Percentiles rank a stretch among this genome's conserved stretches.
Evolutionary conservation across 2,797 vertebrate species (phyloP).

Genomic region (Tinamus major): DNA sequence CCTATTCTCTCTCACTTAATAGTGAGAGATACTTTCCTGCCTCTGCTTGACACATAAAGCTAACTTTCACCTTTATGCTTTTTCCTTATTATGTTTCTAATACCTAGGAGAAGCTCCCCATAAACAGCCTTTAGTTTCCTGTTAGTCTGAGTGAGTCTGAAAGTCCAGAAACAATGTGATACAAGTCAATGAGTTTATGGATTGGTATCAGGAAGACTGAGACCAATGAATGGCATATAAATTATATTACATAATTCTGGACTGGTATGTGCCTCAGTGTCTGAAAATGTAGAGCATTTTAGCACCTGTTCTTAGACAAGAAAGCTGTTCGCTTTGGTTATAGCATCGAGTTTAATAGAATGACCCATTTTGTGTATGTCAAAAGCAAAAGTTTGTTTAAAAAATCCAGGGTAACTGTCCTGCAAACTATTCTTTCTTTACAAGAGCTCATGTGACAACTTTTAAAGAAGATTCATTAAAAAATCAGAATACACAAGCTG

Average conservation of each 20-base stretch:
- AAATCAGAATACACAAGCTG: neutral
- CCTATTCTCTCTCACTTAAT: neutral
- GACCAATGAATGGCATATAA: neutral
- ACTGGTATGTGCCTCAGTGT: neutral
- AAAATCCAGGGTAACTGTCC: neutral
- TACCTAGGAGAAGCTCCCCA: neutral
- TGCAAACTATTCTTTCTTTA: too few relatives aligned
- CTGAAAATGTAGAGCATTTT: neutral
- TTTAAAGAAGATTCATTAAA: too few relatives aligned
- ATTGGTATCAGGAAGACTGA: neutral
- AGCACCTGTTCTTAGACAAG: neutral
- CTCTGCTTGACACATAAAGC: neutral
- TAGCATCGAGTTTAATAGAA: neutral
- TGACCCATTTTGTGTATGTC: neutral
- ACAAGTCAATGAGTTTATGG: neutral
- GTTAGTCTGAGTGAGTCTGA: neutral
- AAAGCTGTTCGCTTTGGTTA: neutral
- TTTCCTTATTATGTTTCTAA: neutral
- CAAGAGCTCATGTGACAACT: too few relatives aligned
- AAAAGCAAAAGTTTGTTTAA: neutral
- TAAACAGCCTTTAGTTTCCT: neutral
- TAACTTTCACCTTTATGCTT: neutral
- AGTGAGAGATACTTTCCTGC: neutral
- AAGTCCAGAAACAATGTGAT: neutral
- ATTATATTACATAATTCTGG: neutral